These are phyloP conservation scores for Bacillus rossius DNA, from an alignment of 1,140 invertebrate genomes.

Conservation along the genomic window DNA sequence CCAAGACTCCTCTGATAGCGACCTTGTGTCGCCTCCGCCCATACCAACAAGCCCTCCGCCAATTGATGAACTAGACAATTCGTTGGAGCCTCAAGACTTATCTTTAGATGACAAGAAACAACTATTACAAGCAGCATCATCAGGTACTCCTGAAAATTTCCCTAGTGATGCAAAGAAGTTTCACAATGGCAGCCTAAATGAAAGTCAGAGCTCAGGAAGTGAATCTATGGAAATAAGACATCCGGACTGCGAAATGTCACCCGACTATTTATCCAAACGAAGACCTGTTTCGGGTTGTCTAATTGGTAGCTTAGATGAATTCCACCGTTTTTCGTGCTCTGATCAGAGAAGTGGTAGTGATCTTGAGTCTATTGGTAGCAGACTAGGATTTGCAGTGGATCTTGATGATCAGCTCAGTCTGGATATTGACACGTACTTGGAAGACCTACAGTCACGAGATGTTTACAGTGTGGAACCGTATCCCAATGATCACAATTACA, in stretches of 20 bases:
- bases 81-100: conserved; percentile 34
- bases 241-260: conserved; percentile 45
- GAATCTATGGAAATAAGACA: conserved; percentile 49
- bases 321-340: conserved; percentile 37
- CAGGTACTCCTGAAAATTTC: no score
- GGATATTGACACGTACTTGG: conserved; percentile 59
- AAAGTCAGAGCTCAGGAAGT: conserved; percentile 24
- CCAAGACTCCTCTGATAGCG: conserved; percentile 77
- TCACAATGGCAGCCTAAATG: no score
- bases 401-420: conserved; percentile 33
- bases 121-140: background rate
- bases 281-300: conserved; percentile 61
- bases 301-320: conserved; percentile 43
- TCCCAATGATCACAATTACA: conserved; percentile 37
- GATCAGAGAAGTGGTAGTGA: conserved; percentile 56
- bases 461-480: conserved; percentile 41
- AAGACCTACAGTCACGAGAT: conserved; percentile 51
- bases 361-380: conserved; percentile 42
- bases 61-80: conserved; percentile 53
- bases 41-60: conserved; percentile 71
- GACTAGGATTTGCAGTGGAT: conserved; percentile 24
- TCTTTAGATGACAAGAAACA: conserved; percentile 35
- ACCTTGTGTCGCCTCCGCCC: conserved; percentile 72
- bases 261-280: conserved; percentile 52
- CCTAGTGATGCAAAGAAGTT: no score